Base-by-base conservation (phyloP, 2,797 vertebrate species). In the Lacerta agilis region DNA sequence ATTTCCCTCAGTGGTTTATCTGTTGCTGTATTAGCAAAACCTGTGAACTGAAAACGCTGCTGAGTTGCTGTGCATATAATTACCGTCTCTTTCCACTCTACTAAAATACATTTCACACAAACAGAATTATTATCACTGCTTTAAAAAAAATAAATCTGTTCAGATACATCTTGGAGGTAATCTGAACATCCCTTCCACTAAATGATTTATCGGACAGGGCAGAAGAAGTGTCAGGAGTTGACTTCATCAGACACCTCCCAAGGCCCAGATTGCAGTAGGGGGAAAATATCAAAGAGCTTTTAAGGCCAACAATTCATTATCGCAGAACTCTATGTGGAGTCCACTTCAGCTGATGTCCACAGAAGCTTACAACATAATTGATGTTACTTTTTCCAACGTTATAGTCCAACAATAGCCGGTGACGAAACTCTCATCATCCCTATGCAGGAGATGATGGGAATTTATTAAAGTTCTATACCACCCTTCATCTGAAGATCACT, bases 1-100 rank as follows among this genome's bases (percentile, higher is more conserved):
- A 93, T 94, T 93, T 93, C 92, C 92, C 93, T 88, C 75, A 87
- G 86, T 2, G 0, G 58, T 90, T 36, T 93, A 91, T 89, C 75
- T 89, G 85, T 86, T 88, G 78, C 89, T 92, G 80, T 55, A 88
- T 85, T 89, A 93, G 85, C 89, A 93, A 93, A 92, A 91, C 87
- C 83, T 90, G 15, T 87, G 79, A 94, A 87, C 45, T 91, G 38
- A 91, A 94, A 95, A 81, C 23, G 69, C 90, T 85, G 91, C 41
- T 79, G 89, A 92, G 49, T 71, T 80, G 78, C 58, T 84, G 87
- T 64, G 0, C 83, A 71, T 77, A 84, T 43, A 64, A 55, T 81
- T 87, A 77, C 15, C 89, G 79, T 49, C 61, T 77, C 0, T 13
- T 91, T 77, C 91, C 88, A 93, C 87, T 72, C 79, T 86, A 91